phyloP scores from a whole-genome alignment of 2,113 vertebrate species.

The Aplodontia rufa region DNA sequence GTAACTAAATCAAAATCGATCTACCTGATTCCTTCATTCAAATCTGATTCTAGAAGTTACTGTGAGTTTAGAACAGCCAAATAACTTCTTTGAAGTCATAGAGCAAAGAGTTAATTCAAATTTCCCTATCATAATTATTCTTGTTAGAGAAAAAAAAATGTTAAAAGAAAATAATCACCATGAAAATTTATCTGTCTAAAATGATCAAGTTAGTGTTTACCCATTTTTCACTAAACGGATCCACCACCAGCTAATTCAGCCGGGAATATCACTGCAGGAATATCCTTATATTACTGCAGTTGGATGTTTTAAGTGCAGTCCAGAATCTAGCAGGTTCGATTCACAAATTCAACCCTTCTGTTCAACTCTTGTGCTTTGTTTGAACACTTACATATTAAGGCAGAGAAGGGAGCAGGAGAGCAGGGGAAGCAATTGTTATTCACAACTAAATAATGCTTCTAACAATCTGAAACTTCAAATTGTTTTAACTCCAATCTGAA shows the following conservation, averaged over 20 bases:
- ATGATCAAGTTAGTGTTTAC: neutral
- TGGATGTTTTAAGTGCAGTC: neutral
- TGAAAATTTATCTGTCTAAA: neutral
- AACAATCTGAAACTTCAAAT: conserved; percentile 59
- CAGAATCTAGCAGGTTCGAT: neutral
- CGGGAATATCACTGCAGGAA: neutral
- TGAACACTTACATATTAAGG: neutral
- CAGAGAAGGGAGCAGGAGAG: neutral
- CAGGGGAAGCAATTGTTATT: neutral
- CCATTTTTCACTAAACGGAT: neutral
- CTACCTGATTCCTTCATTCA: neutral
- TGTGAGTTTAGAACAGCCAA: neutral
- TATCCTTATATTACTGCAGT: neutral
- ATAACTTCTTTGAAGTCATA: neutral
- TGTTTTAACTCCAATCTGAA: conserved; percentile 67
- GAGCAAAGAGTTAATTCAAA: neutral
- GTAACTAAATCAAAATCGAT: neutral
- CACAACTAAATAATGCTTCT: neutral
- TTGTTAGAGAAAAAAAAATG: conserved; percentile 4
- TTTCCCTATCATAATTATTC: neutral
- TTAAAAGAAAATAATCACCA: conserved; percentile 24
- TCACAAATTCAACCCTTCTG: neutral
- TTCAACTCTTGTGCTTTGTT: neutral
- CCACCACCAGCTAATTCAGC: neutral
- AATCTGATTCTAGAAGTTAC: neutral